These are phyloP conservation scores for Ailuropoda melanoleuca DNA, from an alignment of 2,113 vertebrate species.

Conservation along the genomic window DNA sequence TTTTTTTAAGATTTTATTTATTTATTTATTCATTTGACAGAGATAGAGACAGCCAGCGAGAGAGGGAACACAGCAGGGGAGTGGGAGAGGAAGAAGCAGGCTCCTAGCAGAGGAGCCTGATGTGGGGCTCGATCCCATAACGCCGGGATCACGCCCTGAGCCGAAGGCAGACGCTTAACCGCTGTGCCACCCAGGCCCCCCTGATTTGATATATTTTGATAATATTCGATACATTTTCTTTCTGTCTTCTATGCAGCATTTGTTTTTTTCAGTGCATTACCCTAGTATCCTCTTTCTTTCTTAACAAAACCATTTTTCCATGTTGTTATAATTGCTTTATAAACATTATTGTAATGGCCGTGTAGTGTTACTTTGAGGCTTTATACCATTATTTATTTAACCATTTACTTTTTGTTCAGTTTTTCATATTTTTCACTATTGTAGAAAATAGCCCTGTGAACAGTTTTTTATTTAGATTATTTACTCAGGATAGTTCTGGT, in stretches of 20 bases:
- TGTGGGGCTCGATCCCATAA: too few species aligned
- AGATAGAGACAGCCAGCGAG: too few species aligned
- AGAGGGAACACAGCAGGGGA: too few species aligned
- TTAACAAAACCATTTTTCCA: background rate
- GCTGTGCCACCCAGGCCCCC: too few species aligned
- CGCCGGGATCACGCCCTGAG: too few species aligned
- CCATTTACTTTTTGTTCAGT: background rate
- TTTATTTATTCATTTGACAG: too few species aligned
- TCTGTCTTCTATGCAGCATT: background rate
- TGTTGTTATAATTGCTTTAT: slow-evolving; percentile 18
- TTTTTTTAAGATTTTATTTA: too few species aligned
- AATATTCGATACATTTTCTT: background rate
- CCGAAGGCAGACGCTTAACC: too few species aligned
- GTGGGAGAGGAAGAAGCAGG: too few species aligned
- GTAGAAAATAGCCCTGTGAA: background rate
- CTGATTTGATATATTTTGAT: background rate
- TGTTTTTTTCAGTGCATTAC: background rate
- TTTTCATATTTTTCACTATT: background rate
- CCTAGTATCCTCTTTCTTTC: background rate
- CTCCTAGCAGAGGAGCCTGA: too few species aligned
- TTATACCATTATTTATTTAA: slow-evolving; percentile 2
- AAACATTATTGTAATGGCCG: background rate
- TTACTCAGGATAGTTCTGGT: slow-evolving; percentile 3
- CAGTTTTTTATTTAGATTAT: background rate
- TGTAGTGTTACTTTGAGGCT: background rate